Evolutionary conservation across 2,888 invertebrate genomes (phyloP), one percentile per base, ranked within the genome.

Genomic region (Eupithecia abbreviata): DNA sequence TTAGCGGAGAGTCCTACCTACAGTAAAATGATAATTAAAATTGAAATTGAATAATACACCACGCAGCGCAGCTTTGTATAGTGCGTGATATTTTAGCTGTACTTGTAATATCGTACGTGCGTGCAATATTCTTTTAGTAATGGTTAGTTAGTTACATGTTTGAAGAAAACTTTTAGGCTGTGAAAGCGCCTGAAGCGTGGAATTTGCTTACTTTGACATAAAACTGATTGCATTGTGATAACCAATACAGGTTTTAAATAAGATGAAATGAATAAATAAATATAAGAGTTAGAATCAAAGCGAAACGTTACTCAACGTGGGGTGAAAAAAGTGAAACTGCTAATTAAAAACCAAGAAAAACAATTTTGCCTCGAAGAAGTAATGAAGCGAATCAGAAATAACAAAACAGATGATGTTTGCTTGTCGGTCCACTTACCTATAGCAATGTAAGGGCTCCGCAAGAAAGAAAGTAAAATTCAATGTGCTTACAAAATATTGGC

Each of bases 381-480:
- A 84, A 84, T 88, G 83, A 94, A 94, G 93, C 93, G 85, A 90
- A 87, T 90, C 90, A 89, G 75, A 81, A 88, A 90, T 85, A 87
- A 89, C 81, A 65, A 86, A 84, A 79, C 84, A 87, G 87, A 89
- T 90, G 90, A 91, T 85, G 87, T 89, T 86, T 84, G 90, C 92
- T 90, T 89, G 90, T 91, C 91, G 91, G 86, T 93, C 93, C 92
- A 95, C 95, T 95, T 92, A 95, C 95, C 95, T 94, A 94, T 90
- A 86, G 90, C 93, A 94, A 94, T 92, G 93, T 93, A 94, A 94
- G 94, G 94, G 93, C 95, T 95, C 95, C 95, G 95, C 95, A 95
- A 95, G 94, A 95, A 95, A 94, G 89, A 94, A 95, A 94, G 89
- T 92, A 94, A 94, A 92, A 88, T 94, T 93, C 92, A 95, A 93